A percentile compares a stretch with the other conserved stretches of the same genome.
phyloP scores from a whole-genome alignment of 2,797 vertebrate genomes.

The Chelon labrosus region DNA sequence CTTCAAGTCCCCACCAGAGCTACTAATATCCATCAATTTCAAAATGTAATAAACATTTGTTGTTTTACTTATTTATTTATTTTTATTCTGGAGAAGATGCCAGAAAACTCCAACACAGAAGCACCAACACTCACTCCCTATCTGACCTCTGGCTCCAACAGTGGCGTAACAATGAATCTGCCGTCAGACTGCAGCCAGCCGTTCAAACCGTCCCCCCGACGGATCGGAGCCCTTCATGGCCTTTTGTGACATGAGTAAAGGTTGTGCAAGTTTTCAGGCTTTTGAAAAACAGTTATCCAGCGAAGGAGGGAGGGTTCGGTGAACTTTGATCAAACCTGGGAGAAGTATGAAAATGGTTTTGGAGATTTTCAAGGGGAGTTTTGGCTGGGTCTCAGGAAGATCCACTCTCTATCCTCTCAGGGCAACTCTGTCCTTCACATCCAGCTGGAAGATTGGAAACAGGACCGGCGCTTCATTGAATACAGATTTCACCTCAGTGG shows the following conservation, averaged over 20 bases:
- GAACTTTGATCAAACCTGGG: conserved; percentile 93
- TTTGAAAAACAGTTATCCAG: conserved; percentile 90
- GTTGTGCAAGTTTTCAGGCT: conserved; percentile 80
- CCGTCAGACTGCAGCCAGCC: conserved; percentile 88
- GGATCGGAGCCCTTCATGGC: conserved; percentile 86
- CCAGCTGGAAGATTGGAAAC: conserved; percentile 90
- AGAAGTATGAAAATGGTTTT: conserved; percentile 90
- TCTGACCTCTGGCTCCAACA: conserved; percentile 63
- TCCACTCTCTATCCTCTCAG: conserved; percentile 83
- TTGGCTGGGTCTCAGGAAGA: conserved; percentile 92
- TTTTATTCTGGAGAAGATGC: conserved; percentile 77
- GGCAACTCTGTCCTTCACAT: conserved; percentile 86
- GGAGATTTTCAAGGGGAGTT: conserved; percentile 92
- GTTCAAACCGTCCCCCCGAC: conserved; percentile 85
- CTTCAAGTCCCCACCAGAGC: too few species aligned
- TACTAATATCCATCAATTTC: too few species aligned
- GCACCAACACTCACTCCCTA: conserved; percentile 73
- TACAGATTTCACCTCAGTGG: conserved; percentile 87
- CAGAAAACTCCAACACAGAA: conserved; percentile 57
- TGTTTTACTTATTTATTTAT: too few species aligned
- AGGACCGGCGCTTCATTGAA: conserved; percentile 79
- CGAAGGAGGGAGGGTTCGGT: conserved; percentile 87
- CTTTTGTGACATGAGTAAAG: conserved; percentile 89
- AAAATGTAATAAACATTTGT: too few species aligned
- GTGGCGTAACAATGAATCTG: conserved; percentile 61